Conservation (phyloP, 2,797 vertebrate species). For the Kryptolebias ocellatus region DNA sequence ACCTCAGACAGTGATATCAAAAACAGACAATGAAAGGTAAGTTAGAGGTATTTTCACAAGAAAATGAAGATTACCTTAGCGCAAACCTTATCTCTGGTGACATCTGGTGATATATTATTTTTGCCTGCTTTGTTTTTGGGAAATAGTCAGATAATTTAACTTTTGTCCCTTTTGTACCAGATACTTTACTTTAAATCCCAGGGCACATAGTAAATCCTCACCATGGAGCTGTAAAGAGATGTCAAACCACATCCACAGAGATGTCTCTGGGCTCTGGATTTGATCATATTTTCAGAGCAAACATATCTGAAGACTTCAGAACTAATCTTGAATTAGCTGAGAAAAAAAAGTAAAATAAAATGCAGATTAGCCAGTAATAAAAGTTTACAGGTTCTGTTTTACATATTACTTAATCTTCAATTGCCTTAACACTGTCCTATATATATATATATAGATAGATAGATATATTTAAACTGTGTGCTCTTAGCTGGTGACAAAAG, state of each 20-base stretch:
- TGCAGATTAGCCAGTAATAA: too few relatives aligned
- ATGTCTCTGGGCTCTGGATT: too few relatives aligned
- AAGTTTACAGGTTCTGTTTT: too few relatives aligned
- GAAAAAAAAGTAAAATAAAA: background rate
- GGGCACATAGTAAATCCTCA: background rate
- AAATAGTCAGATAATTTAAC: background rate
- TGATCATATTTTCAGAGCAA: background rate
- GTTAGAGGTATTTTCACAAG: conserved; percentile 28
- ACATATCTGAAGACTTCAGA: background rate
- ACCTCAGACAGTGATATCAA: conserved; percentile 68
- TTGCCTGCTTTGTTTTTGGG: background rate
- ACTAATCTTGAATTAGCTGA: background rate
- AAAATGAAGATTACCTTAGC: background rate
- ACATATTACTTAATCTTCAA: too few relatives aligned
- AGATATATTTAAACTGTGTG: too few relatives aligned
- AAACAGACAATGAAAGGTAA: conserved; percentile 94
- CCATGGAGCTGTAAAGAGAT: background rate
- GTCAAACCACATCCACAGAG: background rate
- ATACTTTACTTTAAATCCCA: background rate
- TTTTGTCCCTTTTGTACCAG: background rate
- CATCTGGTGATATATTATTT: background rate
- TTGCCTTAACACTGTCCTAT: too few relatives aligned
- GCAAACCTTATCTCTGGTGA: background rate
- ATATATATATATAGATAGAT: too few relatives aligned
- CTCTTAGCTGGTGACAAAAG: background rate